Conservation (phyloP, 1,140 invertebrate genomes). For the Telenomus remus region DNA sequence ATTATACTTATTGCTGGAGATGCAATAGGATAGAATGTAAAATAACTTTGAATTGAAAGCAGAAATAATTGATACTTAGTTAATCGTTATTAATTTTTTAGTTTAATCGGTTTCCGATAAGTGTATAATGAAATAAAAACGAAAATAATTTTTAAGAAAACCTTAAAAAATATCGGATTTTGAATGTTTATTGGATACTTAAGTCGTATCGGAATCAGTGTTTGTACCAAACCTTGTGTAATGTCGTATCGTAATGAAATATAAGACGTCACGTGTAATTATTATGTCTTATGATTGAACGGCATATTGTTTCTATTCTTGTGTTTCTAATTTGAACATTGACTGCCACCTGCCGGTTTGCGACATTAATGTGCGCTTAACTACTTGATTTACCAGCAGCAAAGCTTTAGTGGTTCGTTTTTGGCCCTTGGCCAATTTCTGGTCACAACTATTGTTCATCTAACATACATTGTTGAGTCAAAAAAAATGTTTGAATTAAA, state of each 20-base stretch:
- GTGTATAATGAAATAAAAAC: no score
- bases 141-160: no score
- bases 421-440: conserved; percentile 51
- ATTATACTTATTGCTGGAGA: no score
- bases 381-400: conserved; percentile 53
- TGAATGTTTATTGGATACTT: no score
- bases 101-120: no score
- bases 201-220: background rate
- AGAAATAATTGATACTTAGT: no score
- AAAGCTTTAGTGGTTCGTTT: conserved; percentile 49
- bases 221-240: background rate
- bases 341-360: conserved; percentile 55
- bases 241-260: conserved; percentile 8
- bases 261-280: conserved; percentile 27
- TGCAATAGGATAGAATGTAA: no score
- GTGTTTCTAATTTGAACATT: conserved; percentile 36
- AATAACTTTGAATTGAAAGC: no score
- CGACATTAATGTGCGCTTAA: conserved; percentile 47
- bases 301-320: conserved; percentile 39
- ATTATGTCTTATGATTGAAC: conserved; percentile 38
- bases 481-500: conserved; percentile 4
- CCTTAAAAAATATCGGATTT: no score
- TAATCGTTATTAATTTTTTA: no score
- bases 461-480: conserved; percentile 5
- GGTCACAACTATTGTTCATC: conserved; percentile 31